Evolutionary conservation across 2,888 invertebrate species (phyloP), one percentile per base, ranked within the genome.

Genomic region (Leucozona laternaria): DNA sequence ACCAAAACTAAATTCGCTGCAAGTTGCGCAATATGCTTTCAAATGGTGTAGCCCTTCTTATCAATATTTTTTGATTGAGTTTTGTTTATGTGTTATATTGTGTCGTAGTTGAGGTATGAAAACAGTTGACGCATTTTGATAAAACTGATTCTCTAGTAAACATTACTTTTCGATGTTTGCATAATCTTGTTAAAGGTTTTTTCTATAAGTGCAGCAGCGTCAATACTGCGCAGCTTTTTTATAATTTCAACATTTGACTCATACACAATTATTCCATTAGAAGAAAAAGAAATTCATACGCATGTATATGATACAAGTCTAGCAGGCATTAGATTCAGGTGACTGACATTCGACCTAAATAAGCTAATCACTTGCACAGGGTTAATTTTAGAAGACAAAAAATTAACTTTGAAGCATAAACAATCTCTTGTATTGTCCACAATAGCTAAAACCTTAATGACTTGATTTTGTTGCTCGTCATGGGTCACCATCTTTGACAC

Each of bases 21-120:
- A 31, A 28, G 64, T 60, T 72, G 62, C 48, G 71, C 48, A 71
- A 57, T 75, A 45, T 22, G 7, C 7, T 80, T 80, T 70, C 11
- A 25, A 60, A 43, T 75, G 31, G 50, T 22, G 3, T 50, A 31
- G 8, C 25, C 13, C 6, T 34, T 22, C 50, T 78, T 77, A 81
- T 77, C 64, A 43, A 20, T 60, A 20, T n/a, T 22, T 31, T 60
- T 22, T 48, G 37, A 64, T 53, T 76, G 28, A 22, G 17, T 60
- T 15, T 7, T 28, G 58, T 20, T 45, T 75, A 25, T 25, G n/a
- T 13, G 34, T 11, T n/a, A 20, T 60, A 20, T 22, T 3, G 13
- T 75, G 15, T 20, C 13, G 22, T 20, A 13, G 31, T 31, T 31
- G 2, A 31, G 31, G 45, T 70, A n/a, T 13, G 31, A 62, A 28